These are phyloP conservation scores for Homarus gammarus DNA, from an alignment of 2,888 invertebrate genomes.

Conservation along the genomic window DNA sequence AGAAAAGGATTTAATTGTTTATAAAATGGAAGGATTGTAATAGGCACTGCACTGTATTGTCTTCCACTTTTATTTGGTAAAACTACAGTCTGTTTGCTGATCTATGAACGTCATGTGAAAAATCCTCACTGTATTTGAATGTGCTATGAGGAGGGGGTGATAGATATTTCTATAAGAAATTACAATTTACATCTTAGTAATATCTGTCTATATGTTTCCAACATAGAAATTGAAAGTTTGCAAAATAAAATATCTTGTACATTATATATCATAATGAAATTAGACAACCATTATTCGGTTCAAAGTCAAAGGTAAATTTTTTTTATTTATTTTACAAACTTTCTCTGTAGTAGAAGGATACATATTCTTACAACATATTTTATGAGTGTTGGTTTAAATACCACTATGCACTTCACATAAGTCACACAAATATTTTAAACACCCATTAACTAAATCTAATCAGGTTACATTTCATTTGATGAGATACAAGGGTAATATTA, in stretches of 20 bases:
- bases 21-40: background rate
- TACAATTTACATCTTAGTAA: slow-evolving; percentile 9
- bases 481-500: slow-evolving; percentile 13
- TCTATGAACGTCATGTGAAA: slow-evolving; percentile 44
- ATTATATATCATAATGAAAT: background rate
- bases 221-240: slow-evolving; percentile 21
- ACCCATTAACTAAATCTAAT: slow-evolving; percentile 37
- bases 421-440: slow-evolving; percentile 26
- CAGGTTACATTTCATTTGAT: slow-evolving; percentile 1
- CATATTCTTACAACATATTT: slow-evolving; percentile 18
- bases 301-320: background rate
- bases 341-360: background rate
- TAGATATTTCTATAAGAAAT: slow-evolving; percentile 16
- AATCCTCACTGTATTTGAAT: slow-evolving; percentile 32
- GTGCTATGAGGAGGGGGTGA: background rate
- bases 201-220: background rate
- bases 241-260: background rate
- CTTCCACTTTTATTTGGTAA: slow-evolving; percentile 49
- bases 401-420: slow-evolving; percentile 3
- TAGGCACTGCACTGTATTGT: background rate
- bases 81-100: slow-evolving; percentile 49
- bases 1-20: background rate
- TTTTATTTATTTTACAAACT: slow-evolving; percentile 16
- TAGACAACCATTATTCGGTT: background rate
- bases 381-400: slow-evolving; percentile 6